Evolutionary conservation across 2,113 vertebrate genomes (phyloP).

Genomic region (Oophaga pumilio): DNA sequence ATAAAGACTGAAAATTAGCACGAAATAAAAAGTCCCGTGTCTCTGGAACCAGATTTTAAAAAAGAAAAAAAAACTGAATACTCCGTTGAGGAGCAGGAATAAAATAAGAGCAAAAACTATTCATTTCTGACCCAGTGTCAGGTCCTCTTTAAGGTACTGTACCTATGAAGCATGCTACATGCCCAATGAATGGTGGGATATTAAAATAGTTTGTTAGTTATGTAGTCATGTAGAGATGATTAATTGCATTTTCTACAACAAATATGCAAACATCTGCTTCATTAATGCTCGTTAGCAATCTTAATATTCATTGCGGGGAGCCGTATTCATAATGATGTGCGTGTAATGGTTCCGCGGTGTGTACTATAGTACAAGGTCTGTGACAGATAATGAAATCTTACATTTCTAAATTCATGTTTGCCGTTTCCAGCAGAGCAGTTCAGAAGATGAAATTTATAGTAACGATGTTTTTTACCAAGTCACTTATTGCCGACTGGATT

Average conservation of each 20-base stretch:
- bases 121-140: too few relatives aligned
- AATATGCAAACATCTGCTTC: conserved; percentile 26
- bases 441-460: neutral
- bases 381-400: neutral
- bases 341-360: neutral
- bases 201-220: neutral
- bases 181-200: neutral
- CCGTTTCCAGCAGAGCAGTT: neutral
- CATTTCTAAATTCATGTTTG: neutral
- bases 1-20: too few relatives aligned
- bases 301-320: neutral
- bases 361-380: neutral
- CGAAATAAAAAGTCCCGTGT: too few relatives aligned
- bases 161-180: neutral
- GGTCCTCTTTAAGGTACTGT: too few relatives aligned
- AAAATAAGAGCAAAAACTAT: too few relatives aligned
- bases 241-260: conserved; percentile 1
- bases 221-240: neutral
- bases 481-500: neutral
- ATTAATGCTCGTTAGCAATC: conserved; percentile 2
- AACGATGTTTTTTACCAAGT: neutral
- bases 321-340: neutral
- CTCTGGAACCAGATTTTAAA: too few relatives aligned
- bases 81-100: too few relatives aligned
- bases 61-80: too few relatives aligned